Conservation (phyloP, 2,888 invertebrate species). For the Helicoverpa assulta region DNA sequence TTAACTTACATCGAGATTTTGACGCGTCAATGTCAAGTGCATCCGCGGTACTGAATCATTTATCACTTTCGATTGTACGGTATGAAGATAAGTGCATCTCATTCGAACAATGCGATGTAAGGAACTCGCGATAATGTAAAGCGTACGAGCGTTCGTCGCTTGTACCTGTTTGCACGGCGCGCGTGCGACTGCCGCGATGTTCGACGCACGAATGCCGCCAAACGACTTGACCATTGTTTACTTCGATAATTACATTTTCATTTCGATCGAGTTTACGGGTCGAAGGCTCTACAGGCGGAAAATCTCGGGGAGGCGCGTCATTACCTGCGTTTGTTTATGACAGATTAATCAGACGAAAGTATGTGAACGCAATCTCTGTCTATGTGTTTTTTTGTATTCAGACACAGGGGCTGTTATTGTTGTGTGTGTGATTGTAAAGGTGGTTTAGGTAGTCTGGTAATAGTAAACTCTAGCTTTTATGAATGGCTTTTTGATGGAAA, state of each 20-base stretch:
- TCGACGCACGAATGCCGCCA: slow-evolving; percentile 86
- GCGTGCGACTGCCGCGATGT: slow-evolving; percentile 84
- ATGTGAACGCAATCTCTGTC: slow-evolving; percentile 34
- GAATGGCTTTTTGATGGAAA: too few relatives aligned
- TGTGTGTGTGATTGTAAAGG: not conserved
- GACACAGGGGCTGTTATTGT: not conserved
- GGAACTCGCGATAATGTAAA: slow-evolving; percentile 81
- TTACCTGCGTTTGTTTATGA: slow-evolving; percentile 59
- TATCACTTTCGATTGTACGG: slow-evolving; percentile 68
- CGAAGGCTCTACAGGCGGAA: slow-evolving; percentile 85
- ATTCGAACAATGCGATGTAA: slow-evolving; percentile 70
- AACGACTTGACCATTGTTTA: slow-evolving; percentile 85
- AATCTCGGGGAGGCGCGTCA: slow-evolving; percentile 79
- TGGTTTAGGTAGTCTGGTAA: too few relatives aligned
- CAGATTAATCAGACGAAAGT: slow-evolving; percentile 58
- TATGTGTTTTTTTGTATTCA: slow-evolving; percentile 17
- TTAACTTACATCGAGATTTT: slow-evolving; percentile 66
- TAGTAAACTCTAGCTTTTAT: too few relatives aligned
- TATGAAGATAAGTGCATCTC: slow-evolving; percentile 78
- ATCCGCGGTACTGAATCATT: slow-evolving; percentile 71
- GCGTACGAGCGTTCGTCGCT: slow-evolving; percentile 72
- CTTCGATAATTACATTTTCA: slow-evolving; percentile 87
- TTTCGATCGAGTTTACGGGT: slow-evolving; percentile 86
- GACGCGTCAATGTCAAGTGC: slow-evolving; percentile 80
- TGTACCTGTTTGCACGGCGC: slow-evolving; percentile 74